Base-by-base conservation (phyloP, 2,113 vertebrate genomes). In the Aspiorhynchus laticeps region DNA sequence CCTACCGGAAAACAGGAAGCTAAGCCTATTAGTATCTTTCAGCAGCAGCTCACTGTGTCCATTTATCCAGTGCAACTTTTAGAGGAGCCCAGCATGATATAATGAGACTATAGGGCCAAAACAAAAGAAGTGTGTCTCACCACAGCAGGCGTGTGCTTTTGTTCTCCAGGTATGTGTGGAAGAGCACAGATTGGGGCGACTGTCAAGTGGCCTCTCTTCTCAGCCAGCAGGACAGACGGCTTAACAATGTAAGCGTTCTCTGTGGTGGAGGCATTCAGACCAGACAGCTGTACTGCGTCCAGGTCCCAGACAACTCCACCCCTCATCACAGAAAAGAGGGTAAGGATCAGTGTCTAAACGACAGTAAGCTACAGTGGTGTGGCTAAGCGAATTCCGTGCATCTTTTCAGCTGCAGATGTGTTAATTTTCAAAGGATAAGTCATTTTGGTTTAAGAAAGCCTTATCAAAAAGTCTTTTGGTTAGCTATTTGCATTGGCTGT, bases 231-330 rank as follows among this genome's bases (percentile, higher is more conserved):
- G 95, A 97, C 76, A 90, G 91, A 81, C 92, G 84, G 10, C 93
- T 89, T 5, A 91, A 89, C 31, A 94, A 95, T 87, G 87, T 93
- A 0, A 88, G 77, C 11, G 74, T 91, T 19, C 91, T 97, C 19
- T 99, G 98, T 82, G 98, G 98, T 88, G 96, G 96, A 17, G 98
- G 98, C n/a, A 92, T 98, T 89, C 97, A 98, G 91, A 96, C 91
- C 79, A 96, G 98, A 14, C 96, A 97, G 84, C 96, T 96, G 10
- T 99, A 96, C 92, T 99, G 98, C 28, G 94, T 93, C 80, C 97
- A 97, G 91, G 92, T 94, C 85, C 15, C 89, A 2, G 78, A 92
- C 53, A 94, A 93, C 0, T 85, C 85, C 0, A 83, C 92, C 51
- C 75, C 89, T 19, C 92, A 92, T 80, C 94, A 82, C 71, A 89